Conservation (phyloP, 2,888 invertebrate species). For the Drepana falcataria region DNA sequence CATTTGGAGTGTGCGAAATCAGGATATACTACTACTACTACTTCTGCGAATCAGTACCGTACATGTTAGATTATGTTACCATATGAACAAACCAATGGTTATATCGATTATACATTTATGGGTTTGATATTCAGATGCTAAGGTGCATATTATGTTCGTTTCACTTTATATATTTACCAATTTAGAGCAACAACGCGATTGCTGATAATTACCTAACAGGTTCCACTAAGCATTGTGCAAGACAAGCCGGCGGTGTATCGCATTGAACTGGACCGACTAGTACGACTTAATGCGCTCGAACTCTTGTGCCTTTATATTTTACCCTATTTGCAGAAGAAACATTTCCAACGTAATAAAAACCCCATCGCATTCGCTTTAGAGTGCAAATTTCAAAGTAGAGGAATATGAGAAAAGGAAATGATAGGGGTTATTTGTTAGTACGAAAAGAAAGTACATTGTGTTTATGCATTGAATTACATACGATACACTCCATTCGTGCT, state of each 20-base stretch:
- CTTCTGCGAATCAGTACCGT: constrained; percentile 7
- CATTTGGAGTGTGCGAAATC: constrained; percentile 15
- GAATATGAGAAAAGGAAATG: constrained; percentile 5
- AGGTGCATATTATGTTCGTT: neutral
- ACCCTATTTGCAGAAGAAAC: constrained; percentile 33
- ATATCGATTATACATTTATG: constrained; percentile 1
- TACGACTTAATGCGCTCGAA: constrained; percentile 45
- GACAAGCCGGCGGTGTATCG: too few relatives aligned
- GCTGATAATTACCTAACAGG: neutral
- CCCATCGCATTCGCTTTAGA: constrained; percentile 2
- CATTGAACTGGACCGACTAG: constrained; percentile 35
- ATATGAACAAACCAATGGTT: neutral
- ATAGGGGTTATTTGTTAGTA: constrained; percentile 38
- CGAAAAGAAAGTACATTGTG: constrained; percentile 2
- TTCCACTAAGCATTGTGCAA: constrained; percentile 26
- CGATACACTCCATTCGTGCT: constrained; percentile 79
- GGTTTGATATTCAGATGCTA: too few relatives aligned
- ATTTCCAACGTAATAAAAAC: constrained; percentile 15
- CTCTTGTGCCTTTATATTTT: constrained; percentile 27
- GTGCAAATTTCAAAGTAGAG: constrained; percentile 1
- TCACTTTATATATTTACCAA: neutral
- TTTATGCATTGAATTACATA: constrained; percentile 55
- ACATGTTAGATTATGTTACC: neutral
- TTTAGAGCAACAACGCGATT: constrained; percentile 3
- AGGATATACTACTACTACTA: constrained; percentile 9